Conservation (phyloP, 2,797 vertebrate genomes). For the Rhadinocentrus ornatus region DNA sequence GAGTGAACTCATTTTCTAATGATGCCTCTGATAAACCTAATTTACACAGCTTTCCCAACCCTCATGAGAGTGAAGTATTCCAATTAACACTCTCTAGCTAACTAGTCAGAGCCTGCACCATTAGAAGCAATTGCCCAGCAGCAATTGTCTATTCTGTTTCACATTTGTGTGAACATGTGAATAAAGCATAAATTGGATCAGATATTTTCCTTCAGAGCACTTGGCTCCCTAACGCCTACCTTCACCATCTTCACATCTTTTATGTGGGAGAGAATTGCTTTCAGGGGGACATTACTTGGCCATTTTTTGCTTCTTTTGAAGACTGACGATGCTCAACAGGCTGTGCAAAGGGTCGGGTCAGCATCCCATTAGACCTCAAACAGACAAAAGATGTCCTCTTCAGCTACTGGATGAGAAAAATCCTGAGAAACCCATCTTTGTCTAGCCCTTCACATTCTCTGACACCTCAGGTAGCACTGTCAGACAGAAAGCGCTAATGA, state of each 20-base stretch:
- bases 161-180: conserved; percentile 22
- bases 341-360: conserved; percentile 50
- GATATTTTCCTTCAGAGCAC: conserved; percentile 16
- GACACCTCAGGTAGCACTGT: conserved; percentile 50
- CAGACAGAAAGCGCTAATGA: conserved; percentile 53
- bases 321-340: conserved; percentile 60
- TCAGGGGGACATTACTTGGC: conserved; percentile 23
- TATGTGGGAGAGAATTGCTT: conserved; percentile 20
- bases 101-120: conserved; percentile 37
- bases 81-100: conserved; percentile 48
- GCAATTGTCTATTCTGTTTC: conserved; percentile 37
- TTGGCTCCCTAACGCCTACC: conserved; percentile 11
- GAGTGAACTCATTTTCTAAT: conserved; percentile 39
- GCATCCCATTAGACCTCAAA: conserved; percentile 59
- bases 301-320: conserved; percentile 38
- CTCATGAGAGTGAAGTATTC: conserved; percentile 30
- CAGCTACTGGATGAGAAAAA: conserved; percentile 41
- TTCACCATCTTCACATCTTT: conserved; percentile 25
- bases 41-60: conserved; percentile 33
- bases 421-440: conserved; percentile 35
- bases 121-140: conserved; percentile 47
- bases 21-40: conserved; percentile 32
- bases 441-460: conserved; percentile 35
- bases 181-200: background rate
- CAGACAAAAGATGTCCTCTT: conserved; percentile 41